A percentile compares a stretch with the other conserved stretches of the same genome.
Evolutionary conservation across 2,113 vertebrate genomes (phyloP).

Genomic region (Sapajus apella): DNA sequence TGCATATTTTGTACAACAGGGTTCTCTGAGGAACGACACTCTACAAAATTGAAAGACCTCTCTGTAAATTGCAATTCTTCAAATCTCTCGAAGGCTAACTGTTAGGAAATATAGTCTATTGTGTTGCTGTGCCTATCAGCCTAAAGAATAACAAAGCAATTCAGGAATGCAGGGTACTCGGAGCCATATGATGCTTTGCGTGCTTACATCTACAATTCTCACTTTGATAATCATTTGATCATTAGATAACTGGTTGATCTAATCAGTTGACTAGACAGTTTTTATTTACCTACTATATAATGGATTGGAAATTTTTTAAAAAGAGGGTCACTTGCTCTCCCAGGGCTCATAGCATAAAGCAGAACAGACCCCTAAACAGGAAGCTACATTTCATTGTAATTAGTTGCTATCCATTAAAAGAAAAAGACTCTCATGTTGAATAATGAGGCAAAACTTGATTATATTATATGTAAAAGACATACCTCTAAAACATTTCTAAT

Average conservation of each 20-base stretch:
- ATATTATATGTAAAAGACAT: not conserved
- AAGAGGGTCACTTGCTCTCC: not conserved
- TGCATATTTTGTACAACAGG: conserved; percentile 4
- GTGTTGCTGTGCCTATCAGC: not conserved
- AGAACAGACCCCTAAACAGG: not conserved
- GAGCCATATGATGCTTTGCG: not conserved
- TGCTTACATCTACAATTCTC: not conserved
- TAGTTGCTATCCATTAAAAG: not conserved
- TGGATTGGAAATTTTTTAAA: not conserved
- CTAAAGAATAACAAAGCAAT: not conserved
- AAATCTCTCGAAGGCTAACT: not conserved
- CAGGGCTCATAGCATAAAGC: not conserved
- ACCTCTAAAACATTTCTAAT: not conserved
- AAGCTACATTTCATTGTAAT: not conserved
- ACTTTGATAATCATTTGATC: not conserved
- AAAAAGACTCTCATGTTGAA: not conserved
- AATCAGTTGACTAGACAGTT: not conserved
- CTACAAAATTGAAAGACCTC: not conserved
- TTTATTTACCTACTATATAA: not conserved
- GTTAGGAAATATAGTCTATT: not conserved
- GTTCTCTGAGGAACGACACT: not conserved
- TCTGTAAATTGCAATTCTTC: not conserved
- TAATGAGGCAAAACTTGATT: not conserved
- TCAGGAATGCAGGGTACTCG: not conserved
- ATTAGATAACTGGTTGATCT: not conserved